phyloP scores from a whole-genome alignment of 2,797 vertebrate species.

The Scolopax rusticola region DNA sequence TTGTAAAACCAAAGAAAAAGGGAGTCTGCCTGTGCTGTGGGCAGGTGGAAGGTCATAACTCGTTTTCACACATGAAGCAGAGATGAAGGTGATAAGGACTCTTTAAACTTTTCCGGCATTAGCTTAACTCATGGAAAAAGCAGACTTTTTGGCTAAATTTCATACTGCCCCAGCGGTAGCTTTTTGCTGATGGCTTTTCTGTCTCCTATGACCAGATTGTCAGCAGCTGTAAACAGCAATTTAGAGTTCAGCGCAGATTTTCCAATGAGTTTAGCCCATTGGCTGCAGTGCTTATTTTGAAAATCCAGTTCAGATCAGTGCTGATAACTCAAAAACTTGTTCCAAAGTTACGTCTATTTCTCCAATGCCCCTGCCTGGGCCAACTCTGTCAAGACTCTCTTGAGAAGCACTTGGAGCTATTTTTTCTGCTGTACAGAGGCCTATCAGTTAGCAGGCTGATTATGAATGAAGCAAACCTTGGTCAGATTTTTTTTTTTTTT shows the following conservation, averaged over 20 bases:
- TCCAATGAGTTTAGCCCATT: neutral
- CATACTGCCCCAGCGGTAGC: neutral
- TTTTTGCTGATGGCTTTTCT: slow-evolving; percentile 44
- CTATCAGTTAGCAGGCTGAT: slow-evolving; percentile 1
- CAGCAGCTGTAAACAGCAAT: slow-evolving; percentile 14
- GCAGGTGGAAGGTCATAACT: slow-evolving; percentile 57
- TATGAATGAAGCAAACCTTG: neutral
- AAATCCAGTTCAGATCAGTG: slow-evolving; percentile 3
- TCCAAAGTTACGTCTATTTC: neutral
- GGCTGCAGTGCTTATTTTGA: slow-evolving; percentile 24
- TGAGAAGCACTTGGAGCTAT: neutral
- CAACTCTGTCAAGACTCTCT: neutral
- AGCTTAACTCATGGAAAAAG: slow-evolving; percentile 52
- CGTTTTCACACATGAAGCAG: slow-evolving; percentile 59
- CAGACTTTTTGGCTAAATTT: slow-evolving; percentile 47
- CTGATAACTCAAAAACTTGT: neutral
- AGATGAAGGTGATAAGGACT: slow-evolving; percentile 52
- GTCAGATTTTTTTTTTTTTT: neutral
- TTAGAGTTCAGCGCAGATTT: neutral
- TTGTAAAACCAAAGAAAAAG: slow-evolving; percentile 58
- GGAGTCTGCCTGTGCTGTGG: slow-evolving; percentile 32
- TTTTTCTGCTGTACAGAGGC: neutral
- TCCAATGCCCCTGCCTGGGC: neutral
- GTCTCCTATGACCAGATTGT: neutral
- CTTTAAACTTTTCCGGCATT: slow-evolving; percentile 60